Base-by-base conservation (phyloP, 1,140 invertebrate genomes). In the Cotesia glomerata region DNA sequence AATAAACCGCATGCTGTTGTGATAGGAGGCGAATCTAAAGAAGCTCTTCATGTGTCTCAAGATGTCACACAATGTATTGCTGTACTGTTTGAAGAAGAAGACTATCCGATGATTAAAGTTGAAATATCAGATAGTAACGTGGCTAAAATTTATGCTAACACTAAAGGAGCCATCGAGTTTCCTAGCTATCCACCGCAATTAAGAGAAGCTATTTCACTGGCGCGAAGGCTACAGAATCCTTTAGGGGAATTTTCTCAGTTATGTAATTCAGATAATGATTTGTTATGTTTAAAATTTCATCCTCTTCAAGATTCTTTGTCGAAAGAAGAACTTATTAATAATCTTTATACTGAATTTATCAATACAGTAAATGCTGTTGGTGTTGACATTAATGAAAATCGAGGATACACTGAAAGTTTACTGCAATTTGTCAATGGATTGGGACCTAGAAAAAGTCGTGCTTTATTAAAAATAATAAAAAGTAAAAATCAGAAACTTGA, bases 401-500 rank as follows among this genome's bases (percentile, higher is more conserved):
- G 96, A 66, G 90, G 94, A 0, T 94, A 98, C 75, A 95, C 95
- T 2, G 90, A 93, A 0, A 94, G 96, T 81, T 84, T 99, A n/a
- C 89, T 99, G 4, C 98, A 99, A 87, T 99, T 99, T 85, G 93
- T 99, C 2, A 98, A 97, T 86, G 98, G 98, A 49, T 87, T 99
- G 5, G 98, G 98, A 3, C 96, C 97, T 0, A 90, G 98, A 69
- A 99, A 99, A 87, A 97, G 94, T 0, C 91, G 93, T 79, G 94
- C 96, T 4, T 83, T 99, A 18, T 89, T 99, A 1, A 96, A 97
- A 88, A 91, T 94, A 14, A 88, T 98, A 58, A 98, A 98, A 85
- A 96, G 97, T 84, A 95, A 94, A 5, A 98, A 97, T 88, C 95
- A 96, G 79, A 90, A 95, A 36, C 82, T 99, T 26, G 97, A 98